Conservation (phyloP, 2,888 invertebrate genomes). For the Coelopa pilipes region DNA sequence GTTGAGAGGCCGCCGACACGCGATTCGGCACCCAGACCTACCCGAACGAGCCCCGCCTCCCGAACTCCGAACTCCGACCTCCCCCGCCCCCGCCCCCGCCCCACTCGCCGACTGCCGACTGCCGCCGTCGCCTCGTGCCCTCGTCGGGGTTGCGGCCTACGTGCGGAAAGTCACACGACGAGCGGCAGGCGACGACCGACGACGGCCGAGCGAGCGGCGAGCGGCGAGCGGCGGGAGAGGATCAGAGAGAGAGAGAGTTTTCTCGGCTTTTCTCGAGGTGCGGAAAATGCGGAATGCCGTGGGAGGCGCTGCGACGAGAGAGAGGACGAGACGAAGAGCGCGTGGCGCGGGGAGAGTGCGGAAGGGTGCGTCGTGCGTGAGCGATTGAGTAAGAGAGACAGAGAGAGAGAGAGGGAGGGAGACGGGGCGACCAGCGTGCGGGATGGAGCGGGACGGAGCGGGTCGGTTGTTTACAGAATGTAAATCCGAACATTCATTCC, state of each 20-base stretch:
- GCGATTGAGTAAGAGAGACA: too few species aligned
- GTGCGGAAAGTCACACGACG: slow-evolving; percentile 34
- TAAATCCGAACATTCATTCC: not conserved
- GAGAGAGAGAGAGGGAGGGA: not conserved
- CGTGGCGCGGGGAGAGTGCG: too few species aligned
- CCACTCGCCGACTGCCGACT: not conserved
- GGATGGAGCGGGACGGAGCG: not conserved
- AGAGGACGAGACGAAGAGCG: too few species aligned
- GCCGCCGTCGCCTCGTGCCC: not conserved
- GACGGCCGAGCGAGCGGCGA: not conserved
- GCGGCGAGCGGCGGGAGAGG: too few species aligned
- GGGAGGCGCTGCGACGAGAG: too few species aligned
- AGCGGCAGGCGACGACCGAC: not conserved
- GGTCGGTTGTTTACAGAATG: not conserved
- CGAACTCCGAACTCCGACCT: not conserved
- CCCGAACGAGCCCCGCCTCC: slow-evolving; percentile 1
- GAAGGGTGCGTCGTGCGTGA: too few species aligned
- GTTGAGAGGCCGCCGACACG: not conserved
- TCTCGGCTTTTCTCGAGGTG: not conserved
- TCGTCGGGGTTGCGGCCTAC: slow-evolving; percentile 26
- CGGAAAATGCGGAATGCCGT: too few species aligned
- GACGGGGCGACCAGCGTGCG: not conserved
- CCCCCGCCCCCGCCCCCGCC: not conserved
- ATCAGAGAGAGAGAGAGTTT: not conserved
- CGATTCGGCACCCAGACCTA: slow-evolving; percentile 14